Conservation (phyloP, 2,888 invertebrate species). For the Meghimatium bilineatum region DNA sequence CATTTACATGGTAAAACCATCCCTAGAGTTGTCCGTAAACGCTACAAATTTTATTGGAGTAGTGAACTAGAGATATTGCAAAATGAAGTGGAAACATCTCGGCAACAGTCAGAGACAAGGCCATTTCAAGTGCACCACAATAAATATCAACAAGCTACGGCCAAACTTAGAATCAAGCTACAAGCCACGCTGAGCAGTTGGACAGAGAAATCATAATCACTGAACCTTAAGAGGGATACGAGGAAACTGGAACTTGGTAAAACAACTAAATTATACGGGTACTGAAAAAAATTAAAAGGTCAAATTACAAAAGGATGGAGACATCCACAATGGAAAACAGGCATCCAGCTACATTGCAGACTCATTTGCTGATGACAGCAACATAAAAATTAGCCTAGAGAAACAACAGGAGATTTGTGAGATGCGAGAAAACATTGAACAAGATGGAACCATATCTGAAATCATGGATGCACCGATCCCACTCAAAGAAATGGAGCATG, state of each 20-base stretch:
- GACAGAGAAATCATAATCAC: not conserved
- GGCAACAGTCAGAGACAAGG: not conserved
- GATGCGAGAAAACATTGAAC: not conserved
- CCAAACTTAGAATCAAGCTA: not conserved
- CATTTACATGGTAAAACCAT: too few species aligned
- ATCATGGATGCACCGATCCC: too few species aligned
- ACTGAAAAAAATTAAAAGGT: not conserved
- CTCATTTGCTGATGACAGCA: not conserved
- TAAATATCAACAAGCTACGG: not conserved
- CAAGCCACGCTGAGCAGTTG: not conserved
- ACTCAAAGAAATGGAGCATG: not conserved
- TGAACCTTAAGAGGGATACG: not conserved
- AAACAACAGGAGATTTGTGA: not conserved
- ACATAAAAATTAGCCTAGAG: not conserved
- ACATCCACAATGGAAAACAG: not conserved
- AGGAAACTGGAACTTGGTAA: not conserved
- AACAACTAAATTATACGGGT: slow-evolving; percentile 1
- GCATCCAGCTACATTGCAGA: not conserved
- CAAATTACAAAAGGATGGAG: not conserved
- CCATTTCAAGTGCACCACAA: not conserved
- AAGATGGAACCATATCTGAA: not conserved
- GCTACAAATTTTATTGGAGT: slow-evolving; percentile 3
- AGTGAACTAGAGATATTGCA: slow-evolving; percentile 3
- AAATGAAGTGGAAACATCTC: not conserved
- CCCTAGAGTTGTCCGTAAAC: not conserved